Conservation (phyloP, 2,888 invertebrate species). For the Epicampocera succincta region DNA sequence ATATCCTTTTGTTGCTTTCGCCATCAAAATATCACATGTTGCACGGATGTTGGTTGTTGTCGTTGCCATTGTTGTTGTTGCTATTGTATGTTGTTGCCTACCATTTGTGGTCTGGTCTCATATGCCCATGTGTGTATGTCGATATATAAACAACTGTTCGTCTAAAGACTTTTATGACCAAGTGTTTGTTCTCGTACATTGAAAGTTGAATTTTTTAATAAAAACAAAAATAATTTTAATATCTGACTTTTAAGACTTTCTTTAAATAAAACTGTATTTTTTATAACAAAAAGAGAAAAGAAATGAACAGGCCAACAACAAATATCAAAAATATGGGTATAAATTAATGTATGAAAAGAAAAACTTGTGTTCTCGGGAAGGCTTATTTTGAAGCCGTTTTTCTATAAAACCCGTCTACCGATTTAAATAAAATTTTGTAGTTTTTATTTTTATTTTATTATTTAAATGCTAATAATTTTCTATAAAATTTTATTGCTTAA, state of each 20-base stretch:
- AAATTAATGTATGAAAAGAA: too few species aligned
- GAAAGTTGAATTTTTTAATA: conserved; percentile 42
- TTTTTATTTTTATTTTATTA: too few species aligned
- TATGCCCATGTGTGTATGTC: too few species aligned
- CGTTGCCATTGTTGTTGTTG: too few species aligned
- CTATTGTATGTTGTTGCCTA: conserved; percentile 3
- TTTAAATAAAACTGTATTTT: conserved; percentile 18
- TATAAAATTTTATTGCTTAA: too few species aligned
- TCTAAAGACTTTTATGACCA: background rate
- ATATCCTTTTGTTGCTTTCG: conserved; percentile 14
- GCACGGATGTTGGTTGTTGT: background rate
- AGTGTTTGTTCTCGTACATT: background rate
- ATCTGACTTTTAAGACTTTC: conserved; percentile 37
- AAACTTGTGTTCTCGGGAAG: too few species aligned
- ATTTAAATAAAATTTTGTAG: too few species aligned
- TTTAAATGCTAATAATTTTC: too few species aligned
- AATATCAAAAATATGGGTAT: background rate
- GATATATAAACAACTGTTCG: background rate
- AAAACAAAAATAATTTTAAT: conserved; percentile 43
- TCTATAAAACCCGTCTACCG: too few species aligned
- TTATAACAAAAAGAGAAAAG: background rate
- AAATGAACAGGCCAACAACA: background rate
- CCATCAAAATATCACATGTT: conserved; percentile 22
- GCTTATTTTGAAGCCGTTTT: too few species aligned
- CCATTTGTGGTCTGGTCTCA: conserved; percentile 51